Evolutionary conservation across 2,797 vertebrate species (phyloP), one percentile per base, ranked within the genome.

Genomic region (Sphenopsis melanotis): DNA sequence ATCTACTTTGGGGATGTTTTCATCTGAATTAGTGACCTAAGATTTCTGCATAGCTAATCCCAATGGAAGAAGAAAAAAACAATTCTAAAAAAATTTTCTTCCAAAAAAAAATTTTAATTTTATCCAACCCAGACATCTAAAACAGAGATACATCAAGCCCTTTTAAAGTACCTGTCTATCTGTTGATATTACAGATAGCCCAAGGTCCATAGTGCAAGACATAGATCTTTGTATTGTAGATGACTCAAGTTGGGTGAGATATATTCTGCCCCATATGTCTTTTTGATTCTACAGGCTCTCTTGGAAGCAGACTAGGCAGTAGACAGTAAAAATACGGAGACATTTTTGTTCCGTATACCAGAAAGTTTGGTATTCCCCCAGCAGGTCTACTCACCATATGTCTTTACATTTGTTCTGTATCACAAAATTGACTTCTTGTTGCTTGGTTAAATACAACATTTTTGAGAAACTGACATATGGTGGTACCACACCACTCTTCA

Each of bases 381-480:
- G 64, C 77, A 96, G 80, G 85, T 96, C 95, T 97, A 90, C 37
- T 96, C 89, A 89, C 95, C 93, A 95, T 96, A 96, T 96, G 95
- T 95, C 93, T 97, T 96, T 97, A 95, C 74, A 95, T 90, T 95
- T 96, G 70, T 88, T 94, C 89, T 83, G 41, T 91, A 89, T 94
- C 91, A 94, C 88, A 94, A 74, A 95, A 93, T 34, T 95, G 93
- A 61, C 85, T 95, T 94, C 83, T 90, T 86, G 56, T 91, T 95
- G 83, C 94, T 87, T 79, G 66, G 83, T 94, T 94, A 95, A 95
- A 94, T 91, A 93, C 83, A 90, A 87, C 64, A 30, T 76, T 95
- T 96, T 89, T 82, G 72, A 91, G 86, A 90, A 95, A 77, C 41
- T 69, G 87, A 71, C 94, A 96, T 94, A 94, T 94, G 94, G 93